These are phyloP conservation scores for Tokudaia tokunoshimensis DNA, from an alignment of 2,797 vertebrate genomes.

Conservation along the genomic window DNA sequence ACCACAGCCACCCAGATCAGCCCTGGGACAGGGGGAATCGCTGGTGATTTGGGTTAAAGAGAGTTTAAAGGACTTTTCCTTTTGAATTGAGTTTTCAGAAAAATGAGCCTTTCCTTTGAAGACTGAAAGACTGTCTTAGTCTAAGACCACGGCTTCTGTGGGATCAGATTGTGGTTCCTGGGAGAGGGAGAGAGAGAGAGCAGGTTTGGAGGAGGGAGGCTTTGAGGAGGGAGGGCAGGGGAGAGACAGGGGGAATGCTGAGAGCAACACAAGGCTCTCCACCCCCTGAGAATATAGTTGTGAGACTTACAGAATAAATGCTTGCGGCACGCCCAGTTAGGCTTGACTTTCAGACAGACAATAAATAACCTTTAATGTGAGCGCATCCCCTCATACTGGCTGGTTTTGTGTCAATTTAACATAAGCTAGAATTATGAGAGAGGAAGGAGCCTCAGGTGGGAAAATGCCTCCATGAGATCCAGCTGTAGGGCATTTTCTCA, in stretches of 20 bases:
- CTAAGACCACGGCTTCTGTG: background rate
- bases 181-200: background rate
- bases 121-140: background rate
- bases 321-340: background rate
- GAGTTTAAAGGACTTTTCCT: background rate
- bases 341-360: background rate
- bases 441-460: background rate
- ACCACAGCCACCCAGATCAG: background rate
- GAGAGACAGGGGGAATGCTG: background rate
- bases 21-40: fast-evolving
- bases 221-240: background rate
- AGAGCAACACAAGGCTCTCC: too few species aligned
- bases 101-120: background rate
- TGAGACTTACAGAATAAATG: background rate
- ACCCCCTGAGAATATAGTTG: background rate
- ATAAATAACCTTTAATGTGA: background rate
- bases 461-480: background rate
- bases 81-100: background rate
- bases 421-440: background rate
- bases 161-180: background rate
- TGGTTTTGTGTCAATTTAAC: background rate
- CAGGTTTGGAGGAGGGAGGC: background rate
- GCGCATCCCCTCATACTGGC: background rate
- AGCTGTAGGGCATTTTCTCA: background rate
- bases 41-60: background rate